Evolutionary conservation across 2,797 vertebrate genomes (phyloP).

Genomic region (Anguilla megastoma): DNA sequence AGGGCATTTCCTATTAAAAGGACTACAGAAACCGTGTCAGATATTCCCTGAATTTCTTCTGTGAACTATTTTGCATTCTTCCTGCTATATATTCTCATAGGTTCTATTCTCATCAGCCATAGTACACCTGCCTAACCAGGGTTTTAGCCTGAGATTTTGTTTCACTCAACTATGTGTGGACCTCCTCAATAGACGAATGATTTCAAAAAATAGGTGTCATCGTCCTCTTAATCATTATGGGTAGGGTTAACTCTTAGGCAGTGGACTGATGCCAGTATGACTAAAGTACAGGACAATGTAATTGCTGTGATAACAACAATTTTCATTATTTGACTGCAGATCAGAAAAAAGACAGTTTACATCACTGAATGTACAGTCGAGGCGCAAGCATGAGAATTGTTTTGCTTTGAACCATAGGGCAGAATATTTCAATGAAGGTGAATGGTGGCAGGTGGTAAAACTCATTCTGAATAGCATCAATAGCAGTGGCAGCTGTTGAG

Average conservation of each 20-base stretch:
- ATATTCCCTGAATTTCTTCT: neutral
- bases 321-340: too few relatives aligned
- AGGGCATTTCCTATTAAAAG: neutral
- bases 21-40: neutral
- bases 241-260: neutral
- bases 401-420: neutral
- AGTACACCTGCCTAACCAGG: neutral
- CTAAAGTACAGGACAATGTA: neutral
- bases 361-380: too few relatives aligned
- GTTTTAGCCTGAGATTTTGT: neutral
- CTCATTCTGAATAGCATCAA: too few relatives aligned
- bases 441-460: neutral
- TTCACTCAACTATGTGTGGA: neutral
- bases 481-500: too few relatives aligned
- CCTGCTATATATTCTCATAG: neutral
- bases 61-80: neutral
- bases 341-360: too few relatives aligned
- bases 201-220: neutral
- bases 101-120: neutral
- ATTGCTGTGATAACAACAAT: too few relatives aligned
- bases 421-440: neutral
- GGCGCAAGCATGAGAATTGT: too few relatives aligned
- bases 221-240: neutral
- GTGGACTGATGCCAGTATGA: neutral
- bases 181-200: neutral